Base-by-base conservation (phyloP, 2,113 vertebrate genomes). In the Laterallus jamaicensis region DNA sequence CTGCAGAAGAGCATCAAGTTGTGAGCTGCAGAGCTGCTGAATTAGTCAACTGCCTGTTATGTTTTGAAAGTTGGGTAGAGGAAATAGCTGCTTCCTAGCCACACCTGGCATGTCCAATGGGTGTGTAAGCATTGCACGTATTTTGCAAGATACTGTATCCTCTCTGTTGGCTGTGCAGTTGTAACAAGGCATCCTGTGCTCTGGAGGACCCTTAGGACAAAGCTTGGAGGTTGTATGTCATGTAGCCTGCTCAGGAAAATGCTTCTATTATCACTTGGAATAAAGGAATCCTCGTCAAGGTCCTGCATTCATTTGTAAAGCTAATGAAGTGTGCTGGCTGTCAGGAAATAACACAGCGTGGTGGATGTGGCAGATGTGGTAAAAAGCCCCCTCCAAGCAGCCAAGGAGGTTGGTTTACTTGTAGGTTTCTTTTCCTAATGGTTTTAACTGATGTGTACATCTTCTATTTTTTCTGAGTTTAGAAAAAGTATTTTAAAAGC, bases 71-170 rank as follows among this genome's bases (percentile, higher is more conserved):
- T 55, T 14, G 31, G 11, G 11, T 6, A 70, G n/a, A 56, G 28
- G 31, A 76, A 71, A 10, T 37, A 63, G 40, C 50, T 68, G 47
- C 47, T 58, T 28, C 26, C 26, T 6, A 59, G 54, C 32, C 42
- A 35, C 32, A 59, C 3, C 4, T 18, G 50, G 37, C 21, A 15
- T 12, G 15, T 31, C 0, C 0, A 69, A 39, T 49, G 13, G 5
- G 1, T 90, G 2, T 82, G 10, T 22, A 76, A 35, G 15, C 68
- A 16, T 16, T 59, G 16, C 7, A 31, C 44, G 7, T 26, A 17
- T 56, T 75, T 75, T 24, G 19, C 25, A 52, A 28, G 40, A 5
- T 16, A 15, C 19, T 24, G 5, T 39, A 15, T n/a, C 9, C 31
- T 62, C 28, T 64, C 20, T 64, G 21, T 25, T 64, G 58, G 17